Base-by-base conservation (phyloP, 1,140 invertebrate genomes). In the Scaptomyza pallida region DNA sequence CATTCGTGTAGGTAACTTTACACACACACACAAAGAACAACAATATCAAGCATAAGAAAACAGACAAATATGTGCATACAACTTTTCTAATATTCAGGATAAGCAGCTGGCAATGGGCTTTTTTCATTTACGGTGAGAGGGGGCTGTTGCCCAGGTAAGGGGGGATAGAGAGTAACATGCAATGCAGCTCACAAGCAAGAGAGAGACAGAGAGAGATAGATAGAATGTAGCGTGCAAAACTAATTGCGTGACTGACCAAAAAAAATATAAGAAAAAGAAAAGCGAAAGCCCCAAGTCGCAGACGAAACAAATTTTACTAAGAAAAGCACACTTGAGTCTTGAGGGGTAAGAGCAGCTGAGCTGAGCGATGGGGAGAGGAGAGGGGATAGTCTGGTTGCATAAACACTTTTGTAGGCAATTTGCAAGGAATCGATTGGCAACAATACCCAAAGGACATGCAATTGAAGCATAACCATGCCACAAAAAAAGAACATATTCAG, bases 51-150 rank as follows among this genome's bases (percentile, higher is more conserved):
- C 2, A 21, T 21, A 21, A 21, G 19, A 21, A 17, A 44, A 50
- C 37, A 60, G 47, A 71, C 65, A 77, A 68, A 75, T 72, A 75
- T 72, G 70, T 72, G 70, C 62, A 72, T 72, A 73, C 68, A 75
- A 75, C 72, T 75, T 75, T 75, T 75, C 72, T 71, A 71, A 75
- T 75, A 75, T 65, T 71, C 63, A 65, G 67, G 61, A 71, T 70
- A 75, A 75, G 54, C 69, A 72, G 69, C 69, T 67, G 69, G 69
- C 62, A 72, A 72, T 67, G 69, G 47, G 62, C 61, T 67, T 54
- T 33, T 63, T 63, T 44, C 33, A 35, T 33, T 17, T 15, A 2
- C 2, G 4, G 19, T 21, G 4, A 26, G 26, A 17, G 41, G 9
- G 16, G 41, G 41, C 10, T 5, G 23, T 50, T 30, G 23, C 26